A percentile compares a stretch with the other conserved stretches of the same genome.
Conservation (phyloP, 2,888 invertebrate species). For the Lasiommata megera region DNA sequence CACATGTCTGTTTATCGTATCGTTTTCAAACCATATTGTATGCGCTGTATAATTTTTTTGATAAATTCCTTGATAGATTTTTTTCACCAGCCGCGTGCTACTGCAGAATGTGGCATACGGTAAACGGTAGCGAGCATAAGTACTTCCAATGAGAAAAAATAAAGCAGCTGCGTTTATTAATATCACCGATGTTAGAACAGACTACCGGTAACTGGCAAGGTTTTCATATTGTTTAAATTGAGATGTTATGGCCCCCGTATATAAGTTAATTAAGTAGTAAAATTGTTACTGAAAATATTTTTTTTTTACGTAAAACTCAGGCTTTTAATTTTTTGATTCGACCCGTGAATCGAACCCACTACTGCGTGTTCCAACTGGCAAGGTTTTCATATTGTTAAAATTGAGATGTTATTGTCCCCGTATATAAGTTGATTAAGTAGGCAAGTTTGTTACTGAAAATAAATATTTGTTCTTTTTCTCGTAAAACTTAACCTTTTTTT, state of each 20-base stretch:
- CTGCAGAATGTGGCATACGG: conserved; percentile 43
- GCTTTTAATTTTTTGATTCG: no score
- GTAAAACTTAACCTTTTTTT: no score
- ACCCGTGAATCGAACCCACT: no score
- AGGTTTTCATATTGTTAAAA: not conserved
- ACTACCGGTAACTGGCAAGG: conserved; percentile 20
- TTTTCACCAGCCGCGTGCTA: conserved; percentile 39
- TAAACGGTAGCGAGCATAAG: conserved; percentile 20
- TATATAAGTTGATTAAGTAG: not conserved
- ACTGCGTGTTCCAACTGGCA: no score
- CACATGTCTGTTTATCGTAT: conserved; percentile 47
- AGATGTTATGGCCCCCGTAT: not conserved
- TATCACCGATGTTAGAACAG: conserved; percentile 26
- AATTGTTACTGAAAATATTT: not conserved
- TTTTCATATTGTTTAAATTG: not conserved
- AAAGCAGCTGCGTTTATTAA: conserved; percentile 37
- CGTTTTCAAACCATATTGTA: conserved; percentile 49
- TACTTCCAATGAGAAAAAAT: conserved; percentile 29
- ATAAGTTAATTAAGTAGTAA: not conserved
- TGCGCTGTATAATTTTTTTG: conserved; percentile 37
- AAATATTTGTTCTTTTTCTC: no score
- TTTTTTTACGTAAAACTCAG: no score
- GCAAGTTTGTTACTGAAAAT: not conserved
- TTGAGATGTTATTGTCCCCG: not conserved
- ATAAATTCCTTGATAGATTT: conserved; percentile 31